Conservation (phyloP, 2,888 invertebrate species). For the Disparrhopalites patrizii region DNA sequence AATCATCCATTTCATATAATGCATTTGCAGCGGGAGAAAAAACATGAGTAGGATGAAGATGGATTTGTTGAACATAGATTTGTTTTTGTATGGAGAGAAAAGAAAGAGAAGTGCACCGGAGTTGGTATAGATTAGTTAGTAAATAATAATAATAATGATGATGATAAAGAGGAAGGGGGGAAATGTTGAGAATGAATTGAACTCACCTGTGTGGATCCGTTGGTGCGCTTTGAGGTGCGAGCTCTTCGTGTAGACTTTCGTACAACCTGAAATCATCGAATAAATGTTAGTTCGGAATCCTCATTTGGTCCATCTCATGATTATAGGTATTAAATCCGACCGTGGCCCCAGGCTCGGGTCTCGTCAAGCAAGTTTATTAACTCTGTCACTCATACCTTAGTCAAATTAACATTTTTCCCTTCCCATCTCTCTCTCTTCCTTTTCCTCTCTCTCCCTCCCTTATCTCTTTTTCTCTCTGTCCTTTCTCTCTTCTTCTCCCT, state of each 20-base stretch:
- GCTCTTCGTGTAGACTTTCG: conserved; percentile 96
- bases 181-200: too few relatives aligned
- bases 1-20: too few relatives aligned
- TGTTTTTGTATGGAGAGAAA: too few relatives aligned
- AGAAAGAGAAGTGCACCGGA: neutral
- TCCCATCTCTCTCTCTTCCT: conserved; percentile 8
- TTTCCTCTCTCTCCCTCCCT: neutral
- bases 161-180: too few relatives aligned
- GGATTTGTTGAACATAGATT: too few relatives aligned
- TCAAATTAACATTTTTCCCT: conserved; percentile 26
- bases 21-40: too few relatives aligned
- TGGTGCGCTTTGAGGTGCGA: conserved; percentile 97
- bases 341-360: conserved; percentile 21
- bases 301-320: conserved; percentile 27
- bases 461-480: neutral
- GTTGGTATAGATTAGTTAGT: conserved; percentile 29
- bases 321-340: conserved; percentile 30
- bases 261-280: conserved; percentile 69
- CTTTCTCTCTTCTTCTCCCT: neutral
- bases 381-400: conserved; percentile 29
- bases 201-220: conserved; percentile 91
- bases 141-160: too few relatives aligned
- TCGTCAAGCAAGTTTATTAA: conserved; percentile 32
- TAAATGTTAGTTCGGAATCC: conserved; percentile 22
- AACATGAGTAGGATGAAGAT: too few relatives aligned